Percentiles rank a stretch among this genome's conserved stretches.
Evolutionary conservation across 2,797 vertebrate species (phyloP).

Genomic region (Semotilus atromaculatus): DNA sequence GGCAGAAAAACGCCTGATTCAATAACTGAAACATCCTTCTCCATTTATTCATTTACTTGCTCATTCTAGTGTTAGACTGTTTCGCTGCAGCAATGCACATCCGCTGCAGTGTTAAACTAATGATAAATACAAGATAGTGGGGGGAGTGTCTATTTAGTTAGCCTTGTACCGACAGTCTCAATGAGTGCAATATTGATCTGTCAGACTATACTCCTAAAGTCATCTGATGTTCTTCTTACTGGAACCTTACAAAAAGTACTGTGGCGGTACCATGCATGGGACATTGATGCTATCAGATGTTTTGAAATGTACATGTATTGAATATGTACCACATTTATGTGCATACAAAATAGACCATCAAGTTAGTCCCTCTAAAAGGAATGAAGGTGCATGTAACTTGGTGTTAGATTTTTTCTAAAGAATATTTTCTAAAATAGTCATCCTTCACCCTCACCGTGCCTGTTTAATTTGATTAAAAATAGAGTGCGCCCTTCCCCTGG

Average conservation of each 20-base stretch:
- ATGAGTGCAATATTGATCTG: slow-evolving; percentile 43
- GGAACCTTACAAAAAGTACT: slow-evolving; percentile 1
- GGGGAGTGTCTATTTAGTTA: slow-evolving; percentile 34
- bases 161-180: slow-evolving; percentile 41
- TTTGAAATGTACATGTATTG: neutral
- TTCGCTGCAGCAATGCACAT: slow-evolving; percentile 32
- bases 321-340: neutral
- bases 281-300: neutral
- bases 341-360: neutral
- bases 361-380: neutral
- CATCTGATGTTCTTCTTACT: slow-evolving; percentile 14
- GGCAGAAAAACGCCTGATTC: slow-evolving; percentile 16
- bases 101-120: slow-evolving; percentile 43
- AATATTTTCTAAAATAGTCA: slow-evolving; percentile 7
- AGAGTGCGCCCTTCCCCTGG: slow-evolving; percentile 12
- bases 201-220: slow-evolving; percentile 24
- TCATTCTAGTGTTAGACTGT: slow-evolving; percentile 15
- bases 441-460: neutral
- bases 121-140: slow-evolving; percentile 36
- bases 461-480: slow-evolving; percentile 31
- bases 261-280: no score
- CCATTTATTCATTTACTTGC: slow-evolving; percentile 31
- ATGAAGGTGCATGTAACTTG: neutral
- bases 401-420: neutral
- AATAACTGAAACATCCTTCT: slow-evolving; percentile 35